Conservation (phyloP, 2,888 invertebrate species). For the Caenorhabditis angaria region DNA sequence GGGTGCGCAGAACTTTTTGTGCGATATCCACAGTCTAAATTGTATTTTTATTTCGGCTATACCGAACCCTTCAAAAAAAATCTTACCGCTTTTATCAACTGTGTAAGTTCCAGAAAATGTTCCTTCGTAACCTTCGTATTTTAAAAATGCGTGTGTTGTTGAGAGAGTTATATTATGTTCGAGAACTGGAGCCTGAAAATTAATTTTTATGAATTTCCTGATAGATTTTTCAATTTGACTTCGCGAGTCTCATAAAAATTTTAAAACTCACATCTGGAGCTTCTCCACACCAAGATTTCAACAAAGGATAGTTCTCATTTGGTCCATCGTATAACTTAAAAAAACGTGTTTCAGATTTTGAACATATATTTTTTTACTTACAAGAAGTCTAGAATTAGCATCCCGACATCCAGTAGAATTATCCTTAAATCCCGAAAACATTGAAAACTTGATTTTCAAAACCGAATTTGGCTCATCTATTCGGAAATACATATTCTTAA, state of each 20-base stretch:
- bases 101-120: no score
- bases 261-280: neutral
- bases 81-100: no score
- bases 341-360: no score
- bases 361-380: neutral
- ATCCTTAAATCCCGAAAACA: neutral
- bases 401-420: conserved; percentile 35
- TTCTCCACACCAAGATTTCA: conserved; percentile 53
- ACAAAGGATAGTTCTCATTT: conserved; percentile 28
- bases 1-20: conserved; percentile 39
- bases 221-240: no score
- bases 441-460: neutral
- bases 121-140: no score
- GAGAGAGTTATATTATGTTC: no score
- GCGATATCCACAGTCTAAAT: conserved; percentile 49
- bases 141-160: no score
- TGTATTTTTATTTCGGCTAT: neutral
- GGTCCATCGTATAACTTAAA: conserved; percentile 47
- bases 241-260: no score
- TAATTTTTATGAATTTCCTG: neutral
- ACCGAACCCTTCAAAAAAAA: no score
- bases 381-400: neutral
- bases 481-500: neutral
- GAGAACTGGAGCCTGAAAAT: no score
- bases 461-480: neutral